Percentiles rank a stretch among this genome's conserved stretches.
Evolutionary conservation across 2,797 vertebrate species (phyloP).

Genomic region (Sandelia bainsii): DNA sequence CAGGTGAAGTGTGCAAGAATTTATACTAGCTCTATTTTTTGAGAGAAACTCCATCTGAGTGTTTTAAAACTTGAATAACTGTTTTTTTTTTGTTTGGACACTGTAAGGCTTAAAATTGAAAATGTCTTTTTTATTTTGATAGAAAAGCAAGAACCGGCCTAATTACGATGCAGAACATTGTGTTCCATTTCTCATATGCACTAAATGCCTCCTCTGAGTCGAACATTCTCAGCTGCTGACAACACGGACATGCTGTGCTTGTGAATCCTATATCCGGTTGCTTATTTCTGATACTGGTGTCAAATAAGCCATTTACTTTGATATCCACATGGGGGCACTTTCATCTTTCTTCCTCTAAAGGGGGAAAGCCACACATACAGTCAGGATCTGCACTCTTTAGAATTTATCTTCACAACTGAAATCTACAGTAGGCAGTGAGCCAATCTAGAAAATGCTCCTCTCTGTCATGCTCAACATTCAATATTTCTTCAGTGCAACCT

Average conservation of each 20-base stretch:
- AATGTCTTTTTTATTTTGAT: constrained; percentile 13
- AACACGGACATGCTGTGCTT: constrained; percentile 43
- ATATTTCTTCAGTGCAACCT: constrained; percentile 2
- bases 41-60: constrained; percentile 4
- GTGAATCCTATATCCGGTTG: constrained; percentile 39
- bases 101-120: neutral
- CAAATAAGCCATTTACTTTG: constrained; percentile 51
- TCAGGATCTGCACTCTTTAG: constrained; percentile 28
- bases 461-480: constrained; percentile 4
- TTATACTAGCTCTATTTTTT: constrained; percentile 8
- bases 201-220: constrained; percentile 33
- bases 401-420: constrained; percentile 27
- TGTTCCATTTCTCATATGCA: constrained; percentile 46
- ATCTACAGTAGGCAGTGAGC: constrained; percentile 7
- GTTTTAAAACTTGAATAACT: neutral
- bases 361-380: constrained; percentile 8
- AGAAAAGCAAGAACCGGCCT: constrained; percentile 7
- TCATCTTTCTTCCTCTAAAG: constrained; percentile 34
- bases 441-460: constrained; percentile 34
- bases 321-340: constrained; percentile 75
- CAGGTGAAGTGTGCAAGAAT: constrained; percentile 30
- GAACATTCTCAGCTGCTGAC: constrained; percentile 45
- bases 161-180: constrained; percentile 34
- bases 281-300: constrained; percentile 48
- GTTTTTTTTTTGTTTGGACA: no score